Base-by-base conservation (phyloP, 2,113 vertebrate species). In the Dasyornis broadbenti region DNA sequence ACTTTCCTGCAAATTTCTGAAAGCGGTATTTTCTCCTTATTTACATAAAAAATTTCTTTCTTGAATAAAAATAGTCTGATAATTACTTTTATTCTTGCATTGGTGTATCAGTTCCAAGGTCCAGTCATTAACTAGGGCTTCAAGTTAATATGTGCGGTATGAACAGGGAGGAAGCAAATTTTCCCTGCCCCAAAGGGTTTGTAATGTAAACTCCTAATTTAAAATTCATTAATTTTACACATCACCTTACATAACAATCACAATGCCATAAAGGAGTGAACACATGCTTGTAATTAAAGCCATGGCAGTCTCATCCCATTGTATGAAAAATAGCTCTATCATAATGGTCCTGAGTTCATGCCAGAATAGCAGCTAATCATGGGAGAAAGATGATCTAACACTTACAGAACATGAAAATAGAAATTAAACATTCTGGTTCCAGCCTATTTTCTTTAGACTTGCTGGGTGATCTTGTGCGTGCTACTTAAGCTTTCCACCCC, bases 351-450 rank as follows among this genome's bases (percentile, higher is more conserved):
- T 86, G 86, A 93, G 64, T 84, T 83, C 33, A 19, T 94, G 95
- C 96, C 96, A 97, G 92, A 95, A 66, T 96, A 96, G 96, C 94
- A 96, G 96, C 96, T 97, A 97, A 97, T 96, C 95, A 95, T 95
- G 96, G 94, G 94, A 96, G 96, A 95, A 90, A 94, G 89, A 96
- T 97, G 96, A 97, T 95, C 96, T 95, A 97, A 96, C 92, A 81
- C 82, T 97, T 93, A 89, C 94, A 95, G 92, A 97, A 96, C 89
- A 97, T 94, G 92, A 92, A 97, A 96, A 97, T 60, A 96, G 95
- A 94, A 96, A 95, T 81, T 19, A 83, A 89, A 86, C 7, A 0
- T 89, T 96, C 89, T 97, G 50, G 82, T 97, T 96, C 92, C 91
- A 96, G 86, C 56, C 64, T 97, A 92, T 97, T 97, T 97, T 97